phyloP scores from a whole-genome alignment of 92 coral and sea anemone species.

The Zoanthus sociatus region DNA sequence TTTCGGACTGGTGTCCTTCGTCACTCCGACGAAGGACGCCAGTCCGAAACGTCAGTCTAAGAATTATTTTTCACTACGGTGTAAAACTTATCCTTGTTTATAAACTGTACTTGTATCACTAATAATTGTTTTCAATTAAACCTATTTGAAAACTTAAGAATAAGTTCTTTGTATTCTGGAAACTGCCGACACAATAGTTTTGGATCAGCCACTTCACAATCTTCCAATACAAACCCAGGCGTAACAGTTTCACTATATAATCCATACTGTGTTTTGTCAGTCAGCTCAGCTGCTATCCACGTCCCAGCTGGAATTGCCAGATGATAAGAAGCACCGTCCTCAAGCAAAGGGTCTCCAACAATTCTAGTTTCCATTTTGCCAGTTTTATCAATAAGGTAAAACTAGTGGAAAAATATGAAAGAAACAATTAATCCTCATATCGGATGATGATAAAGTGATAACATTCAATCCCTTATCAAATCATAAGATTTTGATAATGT shows the following conservation, averaged over 20 bases:
- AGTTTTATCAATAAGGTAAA: slow-evolving; percentile 40
- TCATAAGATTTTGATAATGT: too few species aligned
- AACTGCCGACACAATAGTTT: slow-evolving; percentile 14
- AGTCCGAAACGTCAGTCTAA: too few species aligned
- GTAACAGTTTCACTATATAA: slow-evolving; percentile 34
- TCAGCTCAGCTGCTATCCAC: slow-evolving; percentile 25
- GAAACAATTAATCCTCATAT: not conserved
- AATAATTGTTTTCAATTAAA: not conserved
- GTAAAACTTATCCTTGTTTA: too few species aligned
- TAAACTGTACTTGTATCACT: too few species aligned
- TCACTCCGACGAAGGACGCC: too few species aligned
- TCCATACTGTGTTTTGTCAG: slow-evolving; percentile 38
- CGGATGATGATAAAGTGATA: too few species aligned
- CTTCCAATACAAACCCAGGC: slow-evolving; percentile 38
- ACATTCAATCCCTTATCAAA: too few species aligned
- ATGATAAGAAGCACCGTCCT: slow-evolving; percentile 26
- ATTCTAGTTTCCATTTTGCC: slow-evolving; percentile 8
- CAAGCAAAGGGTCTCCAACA: slow-evolving; percentile 36
- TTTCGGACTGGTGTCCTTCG: too few species aligned
- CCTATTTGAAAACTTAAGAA: not conserved
- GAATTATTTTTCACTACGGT: too few species aligned
- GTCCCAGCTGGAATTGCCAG: slow-evolving; percentile 39
- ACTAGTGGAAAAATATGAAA: not conserved
- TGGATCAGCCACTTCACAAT: slow-evolving; percentile 38
- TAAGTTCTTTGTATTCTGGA: slow-evolving; percentile 27